phyloP scores from a whole-genome alignment of 2,797 vertebrate genomes.

The Ispidina lecontei region DNA sequence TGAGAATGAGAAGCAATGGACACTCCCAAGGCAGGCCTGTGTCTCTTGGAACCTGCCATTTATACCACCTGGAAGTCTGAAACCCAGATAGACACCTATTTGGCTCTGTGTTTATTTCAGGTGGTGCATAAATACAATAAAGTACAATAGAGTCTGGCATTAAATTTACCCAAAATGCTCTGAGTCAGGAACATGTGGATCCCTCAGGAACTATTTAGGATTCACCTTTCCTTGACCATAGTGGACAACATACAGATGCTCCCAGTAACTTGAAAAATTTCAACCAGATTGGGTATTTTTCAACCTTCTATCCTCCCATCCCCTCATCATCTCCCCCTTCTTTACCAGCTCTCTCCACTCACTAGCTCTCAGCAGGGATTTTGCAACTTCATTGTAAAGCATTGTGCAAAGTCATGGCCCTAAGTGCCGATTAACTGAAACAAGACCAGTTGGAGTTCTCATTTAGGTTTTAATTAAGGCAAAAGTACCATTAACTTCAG shows the following conservation, averaged over 20 bases:
- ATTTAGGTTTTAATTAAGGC: slow-evolving; percentile 54
- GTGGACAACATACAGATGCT: neutral
- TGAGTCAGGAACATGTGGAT: neutral
- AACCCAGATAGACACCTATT: neutral
- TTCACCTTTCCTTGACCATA: neutral
- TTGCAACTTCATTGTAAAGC: neutral
- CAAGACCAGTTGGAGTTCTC: slow-evolving; percentile 22
- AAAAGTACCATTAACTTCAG: slow-evolving; percentile 41
- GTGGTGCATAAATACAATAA: neutral
- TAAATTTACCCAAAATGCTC: neutral
- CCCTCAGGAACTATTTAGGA: neutral
- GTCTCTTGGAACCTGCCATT: neutral
- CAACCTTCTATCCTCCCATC: neutral
- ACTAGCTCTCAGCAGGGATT: neutral
- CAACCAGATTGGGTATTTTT: neutral
- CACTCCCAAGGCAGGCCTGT: neutral
- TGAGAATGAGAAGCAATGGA: neutral
- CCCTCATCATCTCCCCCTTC: neutral
- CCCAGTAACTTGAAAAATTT: neutral
- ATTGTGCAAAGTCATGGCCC: neutral
- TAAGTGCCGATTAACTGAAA: neutral
- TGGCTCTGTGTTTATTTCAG: neutral
- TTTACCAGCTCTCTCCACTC: neutral
- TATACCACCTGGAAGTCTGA: neutral
- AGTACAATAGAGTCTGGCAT: neutral